These are phyloP conservation scores for Struthidea cinerea DNA, from an alignment of 2,113 vertebrate genomes.

Conservation along the genomic window DNA sequence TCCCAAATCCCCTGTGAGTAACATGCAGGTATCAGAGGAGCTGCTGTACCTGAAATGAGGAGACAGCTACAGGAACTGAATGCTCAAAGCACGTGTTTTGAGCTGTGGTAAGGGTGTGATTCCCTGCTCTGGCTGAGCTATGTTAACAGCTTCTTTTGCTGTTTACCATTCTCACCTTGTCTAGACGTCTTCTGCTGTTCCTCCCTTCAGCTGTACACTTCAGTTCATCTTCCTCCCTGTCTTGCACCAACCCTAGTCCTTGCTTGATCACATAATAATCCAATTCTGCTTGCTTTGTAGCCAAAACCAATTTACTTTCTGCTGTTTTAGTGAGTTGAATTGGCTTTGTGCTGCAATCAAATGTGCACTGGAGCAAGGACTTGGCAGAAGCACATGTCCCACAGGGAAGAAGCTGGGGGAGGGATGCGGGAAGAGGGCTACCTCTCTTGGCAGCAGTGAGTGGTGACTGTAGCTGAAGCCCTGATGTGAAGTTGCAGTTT, in stretches of 20 bases:
- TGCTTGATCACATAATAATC: neutral
- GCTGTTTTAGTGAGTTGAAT: slow-evolving; percentile 24
- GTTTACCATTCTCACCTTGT: neutral
- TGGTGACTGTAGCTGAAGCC: neutral
- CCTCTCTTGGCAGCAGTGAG: neutral
- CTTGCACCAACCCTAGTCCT: neutral
- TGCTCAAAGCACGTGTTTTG: neutral
- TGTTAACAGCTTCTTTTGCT: neutral
- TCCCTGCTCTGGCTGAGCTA: neutral
- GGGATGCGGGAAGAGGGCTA: neutral
- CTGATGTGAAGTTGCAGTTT: neutral
- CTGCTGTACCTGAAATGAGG: neutral
- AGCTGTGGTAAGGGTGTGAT: neutral
- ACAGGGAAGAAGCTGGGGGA: neutral
- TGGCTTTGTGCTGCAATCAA: slow-evolving; percentile 32
- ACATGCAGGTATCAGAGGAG: neutral
- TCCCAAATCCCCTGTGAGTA: neutral
- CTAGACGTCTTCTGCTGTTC: neutral
- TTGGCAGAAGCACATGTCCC: slow-evolving; percentile 4
- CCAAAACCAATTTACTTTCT: slow-evolving; percentile 40
- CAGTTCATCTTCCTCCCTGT: neutral
- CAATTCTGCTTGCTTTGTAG: neutral
- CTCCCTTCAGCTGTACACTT: neutral
- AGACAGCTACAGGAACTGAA: neutral
- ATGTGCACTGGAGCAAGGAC: neutral